Evolutionary conservation across 2,797 vertebrate species (phyloP), one percentile per base, ranked within the genome.

Genomic region (Diglossa cyanea): DNA sequence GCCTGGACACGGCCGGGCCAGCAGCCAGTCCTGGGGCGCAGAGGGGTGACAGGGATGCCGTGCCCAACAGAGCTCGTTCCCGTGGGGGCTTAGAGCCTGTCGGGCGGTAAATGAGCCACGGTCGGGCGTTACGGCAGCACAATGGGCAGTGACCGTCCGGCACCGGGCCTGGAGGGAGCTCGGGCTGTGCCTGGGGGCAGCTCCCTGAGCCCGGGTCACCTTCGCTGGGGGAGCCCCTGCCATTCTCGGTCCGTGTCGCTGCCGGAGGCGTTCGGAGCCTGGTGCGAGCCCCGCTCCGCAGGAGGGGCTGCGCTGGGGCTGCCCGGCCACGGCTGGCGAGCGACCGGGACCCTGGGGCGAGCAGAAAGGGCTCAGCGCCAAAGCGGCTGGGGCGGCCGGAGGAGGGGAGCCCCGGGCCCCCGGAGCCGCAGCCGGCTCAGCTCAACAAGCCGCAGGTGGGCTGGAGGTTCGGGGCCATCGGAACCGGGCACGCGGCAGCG

Each of bases 121-220:
- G 33, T 0, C 5, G 2, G 26, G 47, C 5, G 10, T 26, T 39
- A 9, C 1, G 42, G 47, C n/a, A 44, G 5, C 55, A 20, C 17
- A 2, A 0, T 0, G 17, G 35, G 13, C 63, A 9, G 10, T 5
- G 53, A 10, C 44, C 2, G 19, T 3, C 10, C 2, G 11, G 31
- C 35, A 6, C 8, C 0, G 9, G 65, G 23, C 39, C 6, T 0
- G 2, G 15, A 9, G 25, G 18, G 62, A 20, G 24, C 39, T 17
- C 2, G 3, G 61, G n/a, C 50, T 19, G 17, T 21, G 31, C 66
- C 33, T 0, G 31, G 9, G 11, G 47, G 26, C 18, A 2, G 67
- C 23, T 16, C 10, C 17, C 1, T 3, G 45, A 13, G 58, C 51
- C 3, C 42, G 9, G 57, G 2, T 5, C 40, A 25, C 62, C 55